These are phyloP conservation scores for Macrotis lagotis DNA, from an alignment of 2,113 vertebrate species.

Conservation along the genomic window DNA sequence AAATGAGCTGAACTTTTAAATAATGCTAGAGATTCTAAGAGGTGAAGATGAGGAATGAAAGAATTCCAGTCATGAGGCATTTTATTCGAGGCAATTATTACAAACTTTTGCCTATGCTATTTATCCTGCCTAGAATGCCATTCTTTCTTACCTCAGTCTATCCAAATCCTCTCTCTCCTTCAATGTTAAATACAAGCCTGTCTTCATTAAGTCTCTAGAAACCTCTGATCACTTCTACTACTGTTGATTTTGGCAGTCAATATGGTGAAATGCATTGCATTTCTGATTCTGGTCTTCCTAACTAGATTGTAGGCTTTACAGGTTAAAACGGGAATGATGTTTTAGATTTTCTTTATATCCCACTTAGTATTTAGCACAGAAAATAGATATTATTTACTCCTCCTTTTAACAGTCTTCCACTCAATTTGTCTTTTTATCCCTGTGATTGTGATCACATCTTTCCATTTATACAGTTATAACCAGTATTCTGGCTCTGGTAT, in stretches of 20 bases:
- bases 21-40: neutral
- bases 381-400: neutral
- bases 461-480: neutral
- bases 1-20: neutral
- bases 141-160: neutral
- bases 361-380: neutral
- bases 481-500: neutral
- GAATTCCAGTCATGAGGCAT: neutral
- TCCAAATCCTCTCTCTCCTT: neutral
- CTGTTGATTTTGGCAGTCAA: neutral
- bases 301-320: neutral
- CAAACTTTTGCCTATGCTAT: neutral
- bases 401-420: neutral
- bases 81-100: neutral
- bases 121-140: neutral
- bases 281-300: neutral
- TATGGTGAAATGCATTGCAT: neutral
- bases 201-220: neutral
- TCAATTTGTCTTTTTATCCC: neutral
- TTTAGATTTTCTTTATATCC: neutral
- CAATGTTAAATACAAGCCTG: neutral
- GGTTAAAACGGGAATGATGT: neutral
- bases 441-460: neutral
- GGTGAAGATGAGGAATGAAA: neutral
- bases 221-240: neutral